phyloP scores from a whole-genome alignment of 2,888 invertebrate genomes.

The Desoria tigrina region DNA sequence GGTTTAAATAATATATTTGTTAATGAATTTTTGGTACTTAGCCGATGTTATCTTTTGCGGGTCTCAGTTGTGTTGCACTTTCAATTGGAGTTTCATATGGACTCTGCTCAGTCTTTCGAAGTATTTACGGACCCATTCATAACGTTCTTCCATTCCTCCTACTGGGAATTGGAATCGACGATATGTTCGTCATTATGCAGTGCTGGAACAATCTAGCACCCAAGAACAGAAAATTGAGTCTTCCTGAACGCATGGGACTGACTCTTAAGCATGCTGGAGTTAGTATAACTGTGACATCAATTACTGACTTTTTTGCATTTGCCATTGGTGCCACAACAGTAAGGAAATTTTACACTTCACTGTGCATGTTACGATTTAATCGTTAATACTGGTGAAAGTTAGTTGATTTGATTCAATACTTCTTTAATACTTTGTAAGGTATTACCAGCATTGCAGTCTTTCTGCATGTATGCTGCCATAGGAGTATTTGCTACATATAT shows the following conservation, averaged over 20 bases:
- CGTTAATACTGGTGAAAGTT: background rate
- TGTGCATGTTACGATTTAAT: background rate
- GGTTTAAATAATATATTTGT: no score
- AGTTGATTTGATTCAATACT: background rate
- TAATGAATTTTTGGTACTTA: conserved; percentile 54
- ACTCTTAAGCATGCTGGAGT: conserved; percentile 79
- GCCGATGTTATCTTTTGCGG: conserved; percentile 69
- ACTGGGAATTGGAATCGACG: conserved; percentile 77
- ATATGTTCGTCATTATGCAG: conserved; percentile 81
- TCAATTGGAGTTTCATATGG: conserved; percentile 72
- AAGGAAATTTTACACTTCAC: conserved; percentile 10
- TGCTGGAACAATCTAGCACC: conserved; percentile 67
- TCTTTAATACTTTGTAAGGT: no score
- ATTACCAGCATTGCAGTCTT: conserved; percentile 76
- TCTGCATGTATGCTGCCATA: conserved; percentile 76
- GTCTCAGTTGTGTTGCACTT: conserved; percentile 71
- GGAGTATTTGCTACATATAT: conserved; percentile 75
- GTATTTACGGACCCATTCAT: conserved; percentile 79
- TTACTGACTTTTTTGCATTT: conserved; percentile 56
- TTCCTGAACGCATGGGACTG: conserved; percentile 68
- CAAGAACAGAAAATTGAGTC: conserved; percentile 54
- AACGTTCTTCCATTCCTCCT: conserved; percentile 77
- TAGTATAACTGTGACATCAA: conserved; percentile 78
- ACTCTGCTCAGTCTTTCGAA: conserved; percentile 69
- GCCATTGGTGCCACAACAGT: conserved; percentile 51